Evolutionary conservation across 2,888 invertebrate genomes (phyloP).

Genomic region (Uloborus plumipes): DNA sequence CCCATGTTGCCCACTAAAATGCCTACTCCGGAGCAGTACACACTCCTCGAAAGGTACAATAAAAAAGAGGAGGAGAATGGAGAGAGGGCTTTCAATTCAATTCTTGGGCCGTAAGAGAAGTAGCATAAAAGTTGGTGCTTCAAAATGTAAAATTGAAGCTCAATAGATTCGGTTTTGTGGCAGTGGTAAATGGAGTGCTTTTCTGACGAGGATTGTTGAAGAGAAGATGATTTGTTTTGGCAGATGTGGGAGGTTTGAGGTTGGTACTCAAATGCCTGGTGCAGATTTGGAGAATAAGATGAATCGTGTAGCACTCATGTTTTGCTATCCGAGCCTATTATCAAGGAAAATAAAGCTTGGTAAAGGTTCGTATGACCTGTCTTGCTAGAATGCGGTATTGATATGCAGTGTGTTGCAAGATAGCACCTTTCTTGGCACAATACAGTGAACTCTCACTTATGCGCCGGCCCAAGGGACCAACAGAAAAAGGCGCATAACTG

Average conservation of each 20-base stretch:
- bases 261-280: background rate
- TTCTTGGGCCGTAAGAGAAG: background rate
- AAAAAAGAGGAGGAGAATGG: conserved; percentile 7
- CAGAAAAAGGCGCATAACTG: too few species aligned
- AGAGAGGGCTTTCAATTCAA: conserved; percentile 10
- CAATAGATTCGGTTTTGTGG: conserved; percentile 4
- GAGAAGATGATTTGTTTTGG: conserved; percentile 7
- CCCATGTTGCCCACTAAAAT: conserved; percentile 38
- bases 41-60: conserved; percentile 8
- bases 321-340: too few species aligned
- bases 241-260: conserved; percentile 1
- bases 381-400: too few species aligned
- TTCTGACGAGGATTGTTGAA: background rate
- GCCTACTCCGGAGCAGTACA: conserved; percentile 13
- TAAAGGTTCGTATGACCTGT: too few species aligned
- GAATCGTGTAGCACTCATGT: too few species aligned
- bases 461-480: too few species aligned
- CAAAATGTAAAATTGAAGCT: conserved; percentile 23
- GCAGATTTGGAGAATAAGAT: too few species aligned
- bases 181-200: background rate
- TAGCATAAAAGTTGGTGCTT: conserved; percentile 30
- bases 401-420: too few species aligned
- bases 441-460: too few species aligned
- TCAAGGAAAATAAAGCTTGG: too few species aligned
- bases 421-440: too few species aligned